Evolutionary conservation across 2,113 vertebrate genomes (phyloP).

Genomic region (Syngnathus scovelli): DNA sequence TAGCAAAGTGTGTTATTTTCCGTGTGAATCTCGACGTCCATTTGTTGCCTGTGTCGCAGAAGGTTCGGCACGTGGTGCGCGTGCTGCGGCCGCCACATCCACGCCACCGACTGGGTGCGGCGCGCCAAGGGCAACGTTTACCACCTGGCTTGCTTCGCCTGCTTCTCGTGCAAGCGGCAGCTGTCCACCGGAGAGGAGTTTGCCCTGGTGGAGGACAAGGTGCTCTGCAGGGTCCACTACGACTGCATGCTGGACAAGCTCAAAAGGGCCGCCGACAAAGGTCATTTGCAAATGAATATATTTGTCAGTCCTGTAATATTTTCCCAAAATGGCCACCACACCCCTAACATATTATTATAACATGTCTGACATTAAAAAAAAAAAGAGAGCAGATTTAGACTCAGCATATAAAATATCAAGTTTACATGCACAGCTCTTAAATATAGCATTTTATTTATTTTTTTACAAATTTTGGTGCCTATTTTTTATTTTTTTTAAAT

Average conservation of each 20-base stretch:
- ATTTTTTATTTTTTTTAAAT: too few species aligned
- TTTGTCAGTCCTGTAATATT: too few species aligned
- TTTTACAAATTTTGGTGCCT: too few species aligned
- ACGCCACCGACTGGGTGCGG: slow-evolving; percentile 96
- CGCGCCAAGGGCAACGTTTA: slow-evolving; percentile 93
- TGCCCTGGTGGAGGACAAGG: slow-evolving; percentile 92
- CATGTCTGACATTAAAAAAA: too few species aligned
- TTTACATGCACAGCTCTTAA: too few species aligned
- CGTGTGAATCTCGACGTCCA: not conserved
- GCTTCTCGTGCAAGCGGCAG: slow-evolving; percentile 97
- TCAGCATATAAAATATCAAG: too few species aligned
- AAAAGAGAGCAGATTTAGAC: too few species aligned
- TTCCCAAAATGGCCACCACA: too few species aligned
- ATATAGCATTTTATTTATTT: too few species aligned
- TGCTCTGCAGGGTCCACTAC: slow-evolving; percentile 92
- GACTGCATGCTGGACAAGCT: slow-evolving; percentile 98
- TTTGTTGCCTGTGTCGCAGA: slow-evolving; percentile 60
- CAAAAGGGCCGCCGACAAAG: slow-evolving; percentile 92
- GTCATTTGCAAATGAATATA: slow-evolving; percentile 48
- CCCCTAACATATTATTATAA: too few species aligned
- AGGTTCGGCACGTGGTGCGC: slow-evolving; percentile 93
- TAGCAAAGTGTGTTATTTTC: too few species aligned
- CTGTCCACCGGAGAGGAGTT: slow-evolving; percentile 98
- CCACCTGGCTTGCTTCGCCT: slow-evolving; percentile 94
- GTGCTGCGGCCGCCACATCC: slow-evolving; percentile 91